A percentile compares a stretch with the other conserved stretches of the same genome.
phyloP scores from a whole-genome alignment of 2,113 vertebrate species.

The Rhagologus leucostigma region DNA sequence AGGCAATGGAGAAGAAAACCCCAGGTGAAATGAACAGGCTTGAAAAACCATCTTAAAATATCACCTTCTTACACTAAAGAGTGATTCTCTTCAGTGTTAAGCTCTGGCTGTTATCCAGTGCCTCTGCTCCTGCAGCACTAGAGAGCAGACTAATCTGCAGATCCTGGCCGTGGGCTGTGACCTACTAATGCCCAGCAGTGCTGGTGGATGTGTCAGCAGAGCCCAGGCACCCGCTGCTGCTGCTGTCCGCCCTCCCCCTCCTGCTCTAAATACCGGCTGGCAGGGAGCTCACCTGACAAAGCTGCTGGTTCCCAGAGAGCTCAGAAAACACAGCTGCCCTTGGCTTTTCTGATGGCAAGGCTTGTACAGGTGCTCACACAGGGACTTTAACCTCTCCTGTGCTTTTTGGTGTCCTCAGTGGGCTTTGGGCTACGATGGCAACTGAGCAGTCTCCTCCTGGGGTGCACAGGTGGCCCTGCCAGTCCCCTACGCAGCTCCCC shows the following conservation, averaged over 20 bases:
- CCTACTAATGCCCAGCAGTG: rapidly evolving
- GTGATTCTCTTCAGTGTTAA: rapidly evolving
- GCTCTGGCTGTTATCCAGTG: neutral
- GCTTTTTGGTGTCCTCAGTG: neutral
- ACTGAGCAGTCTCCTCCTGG: neutral
- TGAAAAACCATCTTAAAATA: neutral
- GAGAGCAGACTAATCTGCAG: neutral
- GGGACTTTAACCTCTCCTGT: neutral
- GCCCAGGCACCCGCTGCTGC: rapidly evolving
- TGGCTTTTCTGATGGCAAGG: neutral
- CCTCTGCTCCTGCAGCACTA: neutral
- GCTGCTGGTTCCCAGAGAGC: neutral
- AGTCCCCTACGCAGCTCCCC: rapidly evolving
- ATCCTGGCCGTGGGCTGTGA: neutral
- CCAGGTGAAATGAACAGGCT: neutral
- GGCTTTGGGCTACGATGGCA: neutral
- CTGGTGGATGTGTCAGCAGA: neutral
- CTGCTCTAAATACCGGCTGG: neutral
- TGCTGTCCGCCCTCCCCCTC: rapidly evolving
- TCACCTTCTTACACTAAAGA: neutral
- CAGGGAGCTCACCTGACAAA: neutral
- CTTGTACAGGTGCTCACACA: rapidly evolving
- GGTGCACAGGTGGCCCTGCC: neutral
- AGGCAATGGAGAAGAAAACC: neutral
- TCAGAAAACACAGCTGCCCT: neutral